Evolutionary conservation across 2,888 invertebrate genomes (phyloP).

Genomic region (Drosophila putrida): DNA sequence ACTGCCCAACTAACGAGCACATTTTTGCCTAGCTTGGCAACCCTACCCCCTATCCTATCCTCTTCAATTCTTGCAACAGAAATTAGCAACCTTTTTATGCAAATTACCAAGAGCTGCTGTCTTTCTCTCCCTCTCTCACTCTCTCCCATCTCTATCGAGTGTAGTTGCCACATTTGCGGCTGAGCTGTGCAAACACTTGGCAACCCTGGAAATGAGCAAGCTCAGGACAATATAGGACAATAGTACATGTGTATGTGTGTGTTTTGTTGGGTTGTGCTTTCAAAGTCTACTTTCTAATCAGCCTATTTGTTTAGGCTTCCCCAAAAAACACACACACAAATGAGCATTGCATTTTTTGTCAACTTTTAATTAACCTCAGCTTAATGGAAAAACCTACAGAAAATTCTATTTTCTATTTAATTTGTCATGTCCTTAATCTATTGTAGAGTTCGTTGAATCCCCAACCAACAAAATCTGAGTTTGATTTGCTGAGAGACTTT

Average conservation of each 20-base stretch:
- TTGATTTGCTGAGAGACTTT: constrained; percentile 17
- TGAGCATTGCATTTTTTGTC: constrained; percentile 23
- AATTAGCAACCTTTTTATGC: constrained; percentile 81
- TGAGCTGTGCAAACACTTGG: constrained; percentile 54
- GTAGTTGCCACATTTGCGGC: constrained; percentile 66
- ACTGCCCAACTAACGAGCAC: constrained; percentile 51
- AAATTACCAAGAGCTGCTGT: constrained; percentile 57
- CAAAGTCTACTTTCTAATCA: constrained; percentile 64
- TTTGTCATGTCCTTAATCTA: constrained; percentile 15
- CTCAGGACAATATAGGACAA: constrained; percentile 8
- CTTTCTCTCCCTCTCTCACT: background rate
- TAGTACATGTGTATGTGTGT: background rate
- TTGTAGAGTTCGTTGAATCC: constrained; percentile 9
- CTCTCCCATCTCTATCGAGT: background rate
- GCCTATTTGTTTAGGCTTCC: constrained; percentile 72
- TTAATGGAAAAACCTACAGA: constrained; percentile 1
- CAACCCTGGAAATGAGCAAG: constrained; percentile 13
- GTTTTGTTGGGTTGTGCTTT: constrained; percentile 4
- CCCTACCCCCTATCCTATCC: background rate
- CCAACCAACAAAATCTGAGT: background rate
- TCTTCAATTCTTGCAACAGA: constrained; percentile 32
- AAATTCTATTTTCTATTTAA: constrained; percentile 2
- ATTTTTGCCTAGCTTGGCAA: constrained; percentile 28
- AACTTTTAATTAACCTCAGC: constrained; percentile 48
- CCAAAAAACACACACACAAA: constrained; percentile 33